Evolutionary conservation across 1,140 invertebrate species (phyloP), one percentile per base, ranked within the genome.

Genomic region (Goniozus legneri): DNA sequence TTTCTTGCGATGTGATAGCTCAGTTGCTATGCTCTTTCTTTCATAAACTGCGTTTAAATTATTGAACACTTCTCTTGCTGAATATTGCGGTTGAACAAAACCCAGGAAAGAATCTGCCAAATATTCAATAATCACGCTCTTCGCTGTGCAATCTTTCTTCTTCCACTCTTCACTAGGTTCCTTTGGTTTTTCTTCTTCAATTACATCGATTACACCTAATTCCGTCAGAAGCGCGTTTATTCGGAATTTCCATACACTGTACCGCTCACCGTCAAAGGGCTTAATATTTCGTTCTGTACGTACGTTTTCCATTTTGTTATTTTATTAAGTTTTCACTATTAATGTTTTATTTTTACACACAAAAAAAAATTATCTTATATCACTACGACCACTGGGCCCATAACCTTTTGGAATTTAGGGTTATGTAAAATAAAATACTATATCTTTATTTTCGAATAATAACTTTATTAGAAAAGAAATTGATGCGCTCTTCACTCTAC

Each of bases 21-120:
- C 66, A 2, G 62, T 69, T 10, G 69, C 67, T 19, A 68, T 40
- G 56, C 65, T 73, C 62, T 69, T 68, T 14, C 70, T 44, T 44
- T 74, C 65, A 40, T 70, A 76, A 1, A 75, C 40, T 6, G 39
- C 41, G 53, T 76, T 67, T 33, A 77, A 55, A 32, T 54, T 64
- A 39, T 53, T 34, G 18, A 73, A 55, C 49, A 77, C 69, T 21
- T 66, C 37, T 44, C 51, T 59, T 6, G 66, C 63, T 3, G 60
- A 62, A 16, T 24, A 33, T 16, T 59, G 58, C 34, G 48, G 44
- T 44, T 57, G 63, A 2, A 59, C 65, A 52, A 71, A 68, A 47
- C 40, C 47, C 3, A 75, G 44, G 45, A 62, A 65, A 3, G 64
- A 55, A 44, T 75, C 68, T 8, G 58, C 56, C 33, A 72, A 56